Conservation (phyloP, 1,140 invertebrate species). For the Parasteatoda tepidariorum region DNA sequence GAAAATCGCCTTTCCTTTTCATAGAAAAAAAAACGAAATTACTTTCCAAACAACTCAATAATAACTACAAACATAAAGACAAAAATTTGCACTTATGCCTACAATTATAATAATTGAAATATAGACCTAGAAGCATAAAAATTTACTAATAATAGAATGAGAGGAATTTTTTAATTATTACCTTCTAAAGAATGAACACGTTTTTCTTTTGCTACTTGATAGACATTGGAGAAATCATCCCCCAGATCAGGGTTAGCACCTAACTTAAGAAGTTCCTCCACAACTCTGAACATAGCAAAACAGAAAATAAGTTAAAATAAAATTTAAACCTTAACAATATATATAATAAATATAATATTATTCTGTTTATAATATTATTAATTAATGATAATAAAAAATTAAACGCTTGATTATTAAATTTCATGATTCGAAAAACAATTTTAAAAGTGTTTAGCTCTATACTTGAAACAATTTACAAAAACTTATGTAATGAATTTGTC, state of each 20-base stretch:
- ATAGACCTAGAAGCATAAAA: background rate
- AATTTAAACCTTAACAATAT: background rate
- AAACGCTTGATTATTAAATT: background rate
- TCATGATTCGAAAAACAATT: background rate
- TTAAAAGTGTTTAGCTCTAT: background rate
- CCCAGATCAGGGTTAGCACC: constrained; percentile 84
- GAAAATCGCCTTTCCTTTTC: no score
- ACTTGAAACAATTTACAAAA: background rate
- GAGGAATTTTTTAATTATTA: constrained; percentile 67
- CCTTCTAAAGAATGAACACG: constrained; percentile 75
- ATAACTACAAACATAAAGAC: background rate
- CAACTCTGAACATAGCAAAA: constrained; percentile 68
- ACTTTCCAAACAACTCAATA: no score
- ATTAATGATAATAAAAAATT: no score
- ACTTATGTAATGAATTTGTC: no score
- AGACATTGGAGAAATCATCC: constrained; percentile 83
- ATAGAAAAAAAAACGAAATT: no score
- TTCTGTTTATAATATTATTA: background rate
- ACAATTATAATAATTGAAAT: background rate
- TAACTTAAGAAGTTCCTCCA: constrained; percentile 77
- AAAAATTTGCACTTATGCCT: background rate
- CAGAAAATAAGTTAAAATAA: background rate
- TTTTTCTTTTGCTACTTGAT: constrained; percentile 73
- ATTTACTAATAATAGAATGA: background rate
- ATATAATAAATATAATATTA: background rate